Evolutionary conservation across 2,113 vertebrate species (phyloP), one percentile per base, ranked within the genome.

Genomic region (Mugil cephalus): DNA sequence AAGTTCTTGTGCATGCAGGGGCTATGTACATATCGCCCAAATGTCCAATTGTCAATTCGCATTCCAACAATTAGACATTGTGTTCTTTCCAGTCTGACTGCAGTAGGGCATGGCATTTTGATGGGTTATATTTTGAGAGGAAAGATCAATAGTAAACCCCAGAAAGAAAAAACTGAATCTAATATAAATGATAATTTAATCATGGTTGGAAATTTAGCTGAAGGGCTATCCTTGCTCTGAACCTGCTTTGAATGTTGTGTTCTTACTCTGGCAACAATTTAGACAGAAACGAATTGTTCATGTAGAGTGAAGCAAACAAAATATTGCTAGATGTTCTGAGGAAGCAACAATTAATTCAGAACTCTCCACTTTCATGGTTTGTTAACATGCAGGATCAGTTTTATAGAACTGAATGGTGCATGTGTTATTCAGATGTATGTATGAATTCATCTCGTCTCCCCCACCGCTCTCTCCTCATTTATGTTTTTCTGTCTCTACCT

Each of bases 101-200:
- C 42, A 66, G 13, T 6, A 40, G 15, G 53, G 35, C 12, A 53
- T 12, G 12, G 34, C 10, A 50, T 59, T 74, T 67, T 67, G 52
- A 73, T 61, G 18, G 43, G 62, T 69, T 48, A 50, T 65, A 24
- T 55, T 75, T 69, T 73, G 34, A 60, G 48, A 12, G 11, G 13
- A 8, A 61, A 62, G 43, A 84, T 79, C 77, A 86, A 86, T 79
- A 75, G 65, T 53, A 75, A 80, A 67, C 69, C 47, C 56, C 24
- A 62, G 60, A 75, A 72, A 80, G 47, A 74, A 63, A 40, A 58
- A 74, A 83, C 39, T 47, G 17, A 73, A 83, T 79, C 19, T 61
- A 71, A 78, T 66, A 36, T 56, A 55, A n/a, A 75, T 66, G 52
- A 54, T 83, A 69, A 77, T 83, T 73, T 72, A 64, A 69, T 17